Evolutionary conservation across 2,797 vertebrate species (phyloP).

Genomic region (Neostethus bicornis): DNA sequence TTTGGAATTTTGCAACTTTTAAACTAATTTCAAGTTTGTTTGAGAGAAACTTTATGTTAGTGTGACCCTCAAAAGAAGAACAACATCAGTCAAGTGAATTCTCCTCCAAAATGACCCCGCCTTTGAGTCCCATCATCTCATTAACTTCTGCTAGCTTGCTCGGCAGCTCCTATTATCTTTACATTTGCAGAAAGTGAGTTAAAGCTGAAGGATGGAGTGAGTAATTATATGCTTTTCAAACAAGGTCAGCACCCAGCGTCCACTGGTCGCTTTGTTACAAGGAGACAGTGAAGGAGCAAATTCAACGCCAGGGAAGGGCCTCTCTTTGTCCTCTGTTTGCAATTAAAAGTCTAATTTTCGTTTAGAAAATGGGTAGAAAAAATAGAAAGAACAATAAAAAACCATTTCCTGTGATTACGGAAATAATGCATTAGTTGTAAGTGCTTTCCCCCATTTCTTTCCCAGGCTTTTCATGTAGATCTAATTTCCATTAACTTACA

Average conservation of each 20-base stretch:
- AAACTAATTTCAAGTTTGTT: constrained; percentile 49
- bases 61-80: constrained; percentile 35
- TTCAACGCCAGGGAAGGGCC: constrained; percentile 10
- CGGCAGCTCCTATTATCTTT: constrained; percentile 64
- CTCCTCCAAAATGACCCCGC: constrained; percentile 47
- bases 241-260: constrained; percentile 52
- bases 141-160: constrained; percentile 63
- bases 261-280: constrained; percentile 55
- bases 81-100: constrained; percentile 33
- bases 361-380: constrained; percentile 49
- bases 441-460: constrained; percentile 29
- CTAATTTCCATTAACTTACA: constrained; percentile 70
- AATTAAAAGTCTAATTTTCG: constrained; percentile 74
- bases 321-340: constrained; percentile 56
- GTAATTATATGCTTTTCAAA: constrained; percentile 74
- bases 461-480: constrained; percentile 55
- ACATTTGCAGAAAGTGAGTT: constrained; percentile 51
- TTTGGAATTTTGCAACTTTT: constrained; percentile 49
- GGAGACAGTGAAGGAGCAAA: not conserved
- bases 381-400: constrained; percentile 69
- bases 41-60: constrained; percentile 24
- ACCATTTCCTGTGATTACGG: constrained; percentile 43
- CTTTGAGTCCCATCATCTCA: constrained; percentile 71
- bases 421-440: constrained; percentile 53
- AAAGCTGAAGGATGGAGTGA: constrained; percentile 40